Evolutionary conservation across 2,888 invertebrate species (phyloP).

Genomic region (Uloborus plumipes): DNA sequence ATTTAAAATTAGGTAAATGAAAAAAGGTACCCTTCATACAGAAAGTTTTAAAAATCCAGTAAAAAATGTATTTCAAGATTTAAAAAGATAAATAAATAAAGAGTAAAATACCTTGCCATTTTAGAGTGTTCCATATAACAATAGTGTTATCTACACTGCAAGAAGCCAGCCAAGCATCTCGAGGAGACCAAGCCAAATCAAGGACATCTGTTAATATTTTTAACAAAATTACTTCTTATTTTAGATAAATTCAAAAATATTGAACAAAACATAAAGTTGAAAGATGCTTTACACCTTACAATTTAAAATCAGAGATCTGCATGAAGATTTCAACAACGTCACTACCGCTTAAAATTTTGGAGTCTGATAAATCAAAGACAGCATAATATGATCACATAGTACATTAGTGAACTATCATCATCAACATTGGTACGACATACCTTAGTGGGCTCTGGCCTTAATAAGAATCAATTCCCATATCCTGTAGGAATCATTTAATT

Average conservation of each 20-base stretch:
- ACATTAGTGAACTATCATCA: too few species aligned
- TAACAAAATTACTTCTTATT: neutral
- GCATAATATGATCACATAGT: too few species aligned
- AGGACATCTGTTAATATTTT: constrained; percentile 80
- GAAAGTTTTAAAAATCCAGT: too few species aligned
- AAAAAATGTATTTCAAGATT: neutral
- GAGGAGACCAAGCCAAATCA: constrained; percentile 96
- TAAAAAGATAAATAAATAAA: constrained; percentile 4
- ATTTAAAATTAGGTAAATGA: neutral
- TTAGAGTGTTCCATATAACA: constrained; percentile 96
- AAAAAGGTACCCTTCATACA: neutral
- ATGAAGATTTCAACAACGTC: too few species aligned
- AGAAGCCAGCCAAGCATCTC: constrained; percentile 93
- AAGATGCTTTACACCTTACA: too few species aligned
- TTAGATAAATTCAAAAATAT: neutral
- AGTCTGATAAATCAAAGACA: too few species aligned
- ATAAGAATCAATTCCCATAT: too few species aligned
- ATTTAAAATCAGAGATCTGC: too few species aligned
- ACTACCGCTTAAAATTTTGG: too few species aligned
- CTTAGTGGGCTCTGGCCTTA: too few species aligned
- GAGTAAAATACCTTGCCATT: constrained; percentile 78
- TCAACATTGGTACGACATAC: too few species aligned
- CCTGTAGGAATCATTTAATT: too few species aligned
- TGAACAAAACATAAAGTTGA: neutral
- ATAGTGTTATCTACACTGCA: constrained; percentile 97